These are phyloP conservation scores for Drosophila triauraria DNA, from an alignment of 1,140 invertebrate species.

Conservation along the genomic window DNA sequence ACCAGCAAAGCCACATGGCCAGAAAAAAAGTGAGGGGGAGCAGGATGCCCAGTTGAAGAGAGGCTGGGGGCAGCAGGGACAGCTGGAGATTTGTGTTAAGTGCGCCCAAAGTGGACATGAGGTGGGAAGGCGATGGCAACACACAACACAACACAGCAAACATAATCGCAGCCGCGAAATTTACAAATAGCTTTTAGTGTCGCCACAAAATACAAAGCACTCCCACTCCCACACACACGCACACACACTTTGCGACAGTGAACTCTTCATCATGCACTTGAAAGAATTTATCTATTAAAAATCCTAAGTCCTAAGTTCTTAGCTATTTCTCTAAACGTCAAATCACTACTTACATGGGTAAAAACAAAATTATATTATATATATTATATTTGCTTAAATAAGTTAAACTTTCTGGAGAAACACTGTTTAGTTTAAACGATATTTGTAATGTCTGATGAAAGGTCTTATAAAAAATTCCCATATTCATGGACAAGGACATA, in stretches of 20 bases:
- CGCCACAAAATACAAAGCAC: constrained; percentile 70
- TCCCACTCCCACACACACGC: constrained; percentile 20
- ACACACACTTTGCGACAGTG: background rate
- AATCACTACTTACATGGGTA: too few relatives aligned
- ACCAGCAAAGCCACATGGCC: constrained; percentile 68
- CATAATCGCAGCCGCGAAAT: constrained; percentile 82
- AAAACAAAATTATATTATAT: too few relatives aligned
- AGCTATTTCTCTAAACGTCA: too few relatives aligned
- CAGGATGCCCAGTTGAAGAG: background rate
- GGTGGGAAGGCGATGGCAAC: constrained; percentile 11
- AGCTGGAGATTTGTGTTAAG: constrained; percentile 49
- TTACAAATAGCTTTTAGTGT: constrained; percentile 83
- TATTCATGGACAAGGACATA: too few relatives aligned
- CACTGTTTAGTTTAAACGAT: too few relatives aligned
- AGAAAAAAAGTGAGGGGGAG: constrained; percentile 23
- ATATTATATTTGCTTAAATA: too few relatives aligned
- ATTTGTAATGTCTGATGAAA: too few relatives aligned
- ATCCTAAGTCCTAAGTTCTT: too few relatives aligned
- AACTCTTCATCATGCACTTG: constrained; percentile 17
- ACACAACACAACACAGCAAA: constrained; percentile 72
- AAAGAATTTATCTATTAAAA: background rate
- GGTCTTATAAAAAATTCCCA: too few relatives aligned
- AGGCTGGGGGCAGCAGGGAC: background rate
- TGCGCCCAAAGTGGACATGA: constrained; percentile 27
- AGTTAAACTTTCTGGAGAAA: too few relatives aligned